Conservation (phyloP, 2,797 vertebrate species). For the Falco concolor region DNA sequence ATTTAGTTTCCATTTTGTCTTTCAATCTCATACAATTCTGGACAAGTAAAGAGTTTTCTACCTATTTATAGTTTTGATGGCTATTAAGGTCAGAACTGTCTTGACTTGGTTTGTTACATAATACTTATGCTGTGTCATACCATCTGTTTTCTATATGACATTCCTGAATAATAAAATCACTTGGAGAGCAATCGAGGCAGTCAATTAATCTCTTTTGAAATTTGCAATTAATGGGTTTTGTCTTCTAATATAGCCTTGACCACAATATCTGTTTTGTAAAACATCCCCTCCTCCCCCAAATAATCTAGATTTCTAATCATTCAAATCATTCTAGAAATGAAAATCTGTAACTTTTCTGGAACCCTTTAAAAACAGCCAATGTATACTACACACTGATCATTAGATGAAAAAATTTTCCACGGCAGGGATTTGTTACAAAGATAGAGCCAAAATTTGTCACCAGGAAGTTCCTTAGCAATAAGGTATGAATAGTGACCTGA, state of each 20-base stretch:
- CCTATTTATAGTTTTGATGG: not conserved
- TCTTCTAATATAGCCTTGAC: not conserved
- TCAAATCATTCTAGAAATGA: not conserved
- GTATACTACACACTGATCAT: not conserved
- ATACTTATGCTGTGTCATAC: not conserved
- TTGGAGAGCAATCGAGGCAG: conserved; percentile 8
- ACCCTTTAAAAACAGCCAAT: not conserved
- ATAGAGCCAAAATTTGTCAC: not conserved
- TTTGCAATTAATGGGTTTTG: not conserved
- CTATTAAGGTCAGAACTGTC: not conserved
- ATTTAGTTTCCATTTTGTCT: not conserved
- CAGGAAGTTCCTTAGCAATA: conserved; percentile 5
- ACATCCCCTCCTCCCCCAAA: rapidly evolving
- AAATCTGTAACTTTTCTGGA: not conserved
- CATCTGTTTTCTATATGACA: not conserved
- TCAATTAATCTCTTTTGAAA: not conserved
- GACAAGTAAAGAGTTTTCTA: not conserved
- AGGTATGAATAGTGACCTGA: not conserved
- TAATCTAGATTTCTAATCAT: not conserved
- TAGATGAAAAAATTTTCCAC: not conserved
- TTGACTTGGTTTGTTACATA: not conserved
- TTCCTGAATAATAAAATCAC: not conserved
- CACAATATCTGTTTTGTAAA: not conserved
- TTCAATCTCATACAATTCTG: not conserved
- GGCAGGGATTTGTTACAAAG: not conserved